These are phyloP conservation scores for Bombylius major DNA, from an alignment of 2,888 invertebrate genomes.

Conservation along the genomic window DNA sequence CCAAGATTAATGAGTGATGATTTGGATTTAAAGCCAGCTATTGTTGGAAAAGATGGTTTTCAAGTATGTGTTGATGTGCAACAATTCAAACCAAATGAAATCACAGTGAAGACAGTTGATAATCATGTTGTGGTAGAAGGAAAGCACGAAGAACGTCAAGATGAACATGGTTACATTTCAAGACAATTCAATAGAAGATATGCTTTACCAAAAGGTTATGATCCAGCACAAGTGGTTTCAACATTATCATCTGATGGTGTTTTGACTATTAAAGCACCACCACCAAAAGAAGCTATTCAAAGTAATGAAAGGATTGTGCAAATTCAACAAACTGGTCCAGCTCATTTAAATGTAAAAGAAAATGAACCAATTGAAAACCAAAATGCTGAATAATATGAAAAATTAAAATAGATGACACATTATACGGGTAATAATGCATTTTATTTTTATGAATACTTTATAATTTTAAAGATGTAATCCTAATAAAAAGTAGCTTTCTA, in stretches of 20 bases:
- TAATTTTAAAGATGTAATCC: too few relatives aligned
- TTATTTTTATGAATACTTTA: too few relatives aligned
- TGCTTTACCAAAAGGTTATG: constrained; percentile 52
- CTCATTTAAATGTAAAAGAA: constrained; percentile 29
- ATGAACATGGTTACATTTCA: constrained; percentile 62
- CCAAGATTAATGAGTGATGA: background rate
- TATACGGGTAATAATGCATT: too few relatives aligned
- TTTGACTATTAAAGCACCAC: constrained; percentile 58
- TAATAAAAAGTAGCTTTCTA: too few relatives aligned
- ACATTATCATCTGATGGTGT: constrained; percentile 72
- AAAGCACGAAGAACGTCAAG: constrained; percentile 56
- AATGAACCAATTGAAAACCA: constrained; percentile 9
- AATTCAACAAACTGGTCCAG: constrained; percentile 50
- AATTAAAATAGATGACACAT: too few relatives aligned
- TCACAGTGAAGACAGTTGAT: constrained; percentile 54
- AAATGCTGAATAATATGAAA: too few relatives aligned
- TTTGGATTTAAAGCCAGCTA: background rate
- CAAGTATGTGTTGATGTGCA: constrained; percentile 56
- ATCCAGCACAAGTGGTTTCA: constrained; percentile 58
- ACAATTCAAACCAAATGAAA: constrained; percentile 56
- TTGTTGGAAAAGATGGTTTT: constrained; percentile 53
- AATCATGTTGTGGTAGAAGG: constrained; percentile 50
- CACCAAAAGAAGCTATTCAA: constrained; percentile 22
- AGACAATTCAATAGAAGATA: constrained; percentile 66
- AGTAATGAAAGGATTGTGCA: constrained; percentile 43